A percentile compares a stretch with the other conserved stretches of the same genome.
Evolutionary conservation across 2,113 vertebrate genomes (phyloP).

Genomic region (Dendrocopos noguchii): DNA sequence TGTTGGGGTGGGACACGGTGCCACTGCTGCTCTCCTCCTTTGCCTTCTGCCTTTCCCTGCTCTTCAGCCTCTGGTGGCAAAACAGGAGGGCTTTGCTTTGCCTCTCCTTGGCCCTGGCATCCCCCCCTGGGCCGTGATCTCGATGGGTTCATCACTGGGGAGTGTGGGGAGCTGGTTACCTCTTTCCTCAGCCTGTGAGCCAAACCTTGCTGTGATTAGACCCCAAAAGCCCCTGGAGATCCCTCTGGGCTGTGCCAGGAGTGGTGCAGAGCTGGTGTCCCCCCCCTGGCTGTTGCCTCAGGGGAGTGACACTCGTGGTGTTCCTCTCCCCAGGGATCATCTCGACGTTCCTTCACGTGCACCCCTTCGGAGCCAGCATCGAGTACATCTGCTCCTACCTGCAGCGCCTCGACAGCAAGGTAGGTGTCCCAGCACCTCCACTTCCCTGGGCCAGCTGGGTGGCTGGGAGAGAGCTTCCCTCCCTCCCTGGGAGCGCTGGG

Average conservation of each 20-base stretch:
- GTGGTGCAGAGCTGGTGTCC: background rate
- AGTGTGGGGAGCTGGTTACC: background rate
- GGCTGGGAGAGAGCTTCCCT: background rate
- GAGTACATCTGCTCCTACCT: slow-evolving; percentile 98
- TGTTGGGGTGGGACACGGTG: background rate
- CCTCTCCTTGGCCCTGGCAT: background rate
- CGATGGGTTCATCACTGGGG: background rate
- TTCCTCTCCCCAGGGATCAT: slow-evolving; percentile 86
- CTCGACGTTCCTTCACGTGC: slow-evolving; percentile 94
- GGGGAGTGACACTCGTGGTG: background rate
- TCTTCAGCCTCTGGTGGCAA: background rate
- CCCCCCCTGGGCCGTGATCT: background rate
- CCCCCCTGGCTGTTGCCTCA: background rate
- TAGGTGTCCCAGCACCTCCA: slow-evolving; percentile 45
- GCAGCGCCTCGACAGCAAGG: slow-evolving; percentile 94
- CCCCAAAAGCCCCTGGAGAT: rapidly evolving
- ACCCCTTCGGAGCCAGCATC: slow-evolving; percentile 95
- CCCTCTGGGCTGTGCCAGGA: background rate
- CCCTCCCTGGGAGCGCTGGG: background rate
- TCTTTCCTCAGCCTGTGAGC: background rate
- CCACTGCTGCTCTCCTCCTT: background rate
- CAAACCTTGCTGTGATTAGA: background rate
- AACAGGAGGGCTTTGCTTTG: background rate
- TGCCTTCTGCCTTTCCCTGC: background rate
- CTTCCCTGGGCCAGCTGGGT: background rate